These are phyloP conservation scores for Scolopax mira DNA, from an alignment of 2,113 vertebrate species.

Conservation along the genomic window DNA sequence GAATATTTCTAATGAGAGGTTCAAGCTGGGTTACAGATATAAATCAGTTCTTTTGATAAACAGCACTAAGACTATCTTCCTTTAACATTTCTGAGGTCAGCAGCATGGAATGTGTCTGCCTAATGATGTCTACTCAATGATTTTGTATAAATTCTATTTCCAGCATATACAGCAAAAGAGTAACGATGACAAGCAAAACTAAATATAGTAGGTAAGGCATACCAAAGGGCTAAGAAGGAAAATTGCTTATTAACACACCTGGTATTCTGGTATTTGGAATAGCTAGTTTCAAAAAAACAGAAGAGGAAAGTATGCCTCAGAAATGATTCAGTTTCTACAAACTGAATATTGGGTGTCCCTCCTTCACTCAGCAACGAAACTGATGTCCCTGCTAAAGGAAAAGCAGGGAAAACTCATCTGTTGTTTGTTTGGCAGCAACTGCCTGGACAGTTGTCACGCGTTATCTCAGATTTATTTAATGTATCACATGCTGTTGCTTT, in stretches of 20 bases:
- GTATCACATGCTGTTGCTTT: neutral
- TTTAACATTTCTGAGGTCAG: neutral
- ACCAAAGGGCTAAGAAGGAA: neutral
- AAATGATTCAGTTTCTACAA: neutral
- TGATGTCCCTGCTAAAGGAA: neutral
- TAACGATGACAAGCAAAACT: neutral
- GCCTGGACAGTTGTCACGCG: neutral
- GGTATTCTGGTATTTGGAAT: neutral
- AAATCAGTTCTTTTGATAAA: neutral
- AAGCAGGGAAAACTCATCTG: neutral
- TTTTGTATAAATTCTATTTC: neutral
- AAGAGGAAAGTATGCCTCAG: neutral
- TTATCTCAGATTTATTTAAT: neutral
- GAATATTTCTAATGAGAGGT: neutral
- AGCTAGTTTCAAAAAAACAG: neutral
- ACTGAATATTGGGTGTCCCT: neutral
- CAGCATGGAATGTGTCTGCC: neutral
- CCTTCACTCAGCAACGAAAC: neutral
- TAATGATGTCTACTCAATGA: neutral
- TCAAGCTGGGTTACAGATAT: neutral
- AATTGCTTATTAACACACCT: neutral
- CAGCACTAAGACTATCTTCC: neutral
- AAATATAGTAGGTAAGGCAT: neutral
- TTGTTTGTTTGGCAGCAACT: neutral
- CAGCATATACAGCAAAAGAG: neutral